Percentiles rank a stretch among this genome's conserved stretches.
phyloP scores from a whole-genome alignment of 2,888 invertebrate genomes.

The Cephus spinipes region DNA sequence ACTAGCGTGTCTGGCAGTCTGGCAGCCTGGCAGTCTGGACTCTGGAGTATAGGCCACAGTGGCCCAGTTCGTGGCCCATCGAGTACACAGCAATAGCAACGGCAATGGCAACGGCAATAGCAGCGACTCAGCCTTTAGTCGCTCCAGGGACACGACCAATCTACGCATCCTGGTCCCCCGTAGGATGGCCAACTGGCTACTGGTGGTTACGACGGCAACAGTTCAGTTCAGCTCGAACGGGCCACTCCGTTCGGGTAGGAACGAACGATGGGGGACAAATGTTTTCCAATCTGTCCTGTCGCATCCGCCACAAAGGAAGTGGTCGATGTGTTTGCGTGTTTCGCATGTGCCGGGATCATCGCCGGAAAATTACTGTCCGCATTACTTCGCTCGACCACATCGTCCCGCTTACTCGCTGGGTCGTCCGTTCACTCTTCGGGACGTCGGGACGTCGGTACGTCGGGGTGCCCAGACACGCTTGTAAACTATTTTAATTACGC shows the following conservation, averaged over 20 bases:
- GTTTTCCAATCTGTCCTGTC: slow-evolving; percentile 51
- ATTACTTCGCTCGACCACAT: slow-evolving; percentile 23
- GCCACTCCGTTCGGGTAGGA: not conserved
- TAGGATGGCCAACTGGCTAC: not conserved
- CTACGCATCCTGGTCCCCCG: not conserved
- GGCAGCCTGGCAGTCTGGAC: not conserved
- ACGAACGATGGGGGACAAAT: slow-evolving; percentile 38
- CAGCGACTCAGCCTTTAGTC: not conserved
- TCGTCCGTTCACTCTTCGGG: not conserved
- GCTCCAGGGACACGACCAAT: not conserved
- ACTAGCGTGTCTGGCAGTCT: not conserved
- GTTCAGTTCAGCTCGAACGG: not conserved
- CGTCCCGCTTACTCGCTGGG: too few relatives aligned
- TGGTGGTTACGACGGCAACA: not conserved
- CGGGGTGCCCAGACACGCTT: slow-evolving; percentile 12
- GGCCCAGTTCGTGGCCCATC: not conserved
- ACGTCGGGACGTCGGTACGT: not conserved
- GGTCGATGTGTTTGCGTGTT: slow-evolving; percentile 49
- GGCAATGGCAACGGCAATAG: not conserved
- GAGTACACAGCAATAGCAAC: not conserved
- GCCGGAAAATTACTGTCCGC: slow-evolving; percentile 32
- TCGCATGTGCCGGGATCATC: slow-evolving; percentile 36
- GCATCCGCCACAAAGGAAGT: slow-evolving; percentile 46
- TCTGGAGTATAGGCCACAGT: not conserved
- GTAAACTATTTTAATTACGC: slow-evolving; percentile 54